Evolutionary conservation across 1,140 invertebrate genomes (phyloP), one percentile per base, ranked within the genome.

Genomic region (Heliconius melpomene): DNA sequence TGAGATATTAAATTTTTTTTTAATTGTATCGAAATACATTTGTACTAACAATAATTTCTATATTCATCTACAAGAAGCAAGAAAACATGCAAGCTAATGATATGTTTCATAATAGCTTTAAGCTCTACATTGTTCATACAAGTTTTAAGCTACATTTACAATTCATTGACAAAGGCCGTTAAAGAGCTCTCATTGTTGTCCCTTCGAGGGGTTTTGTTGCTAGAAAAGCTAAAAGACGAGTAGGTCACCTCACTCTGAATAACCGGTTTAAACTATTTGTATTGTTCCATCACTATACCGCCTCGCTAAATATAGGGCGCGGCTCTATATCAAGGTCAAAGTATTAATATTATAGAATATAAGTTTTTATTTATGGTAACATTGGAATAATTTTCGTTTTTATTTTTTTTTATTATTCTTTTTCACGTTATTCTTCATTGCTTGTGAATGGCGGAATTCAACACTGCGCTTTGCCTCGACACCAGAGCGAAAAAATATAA

Each of bases 181-280:
- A 74, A 50, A 74, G 72, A 32, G 20, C 60, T 72, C 29, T 71
- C 52, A 71, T 32, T 71, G 60, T 77, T 16, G 66, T 50, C 66
- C 75, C 26, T 72, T 77, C 38, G 11, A 50, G 46, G 23, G 26
- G 40, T 72, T 72, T 77, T 60, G 66, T 77, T 77, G 40, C 29
- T 77, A 77, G 36, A 77, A 32, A 50, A 71, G 60, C 52, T 72
- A 71, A 50, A 77, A n/a, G 11, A 71, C 75, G 16, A 60, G 36
- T 38, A 40, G 40, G 38, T 60, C 60, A 71, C 75, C 66, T 71
- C 66, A 60, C 40, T 52, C 26, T 71, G 75, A 71, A 77, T 72
- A 77, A 77, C 66, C 52, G 8, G 40, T 52, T 36, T 50, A 71
- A 32, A 26, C 38, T 77, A 71, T 77, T 50, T 77, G 40, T 52